Conservation (phyloP, 2,888 invertebrate genomes). For the Asteroscopus sphinx region DNA sequence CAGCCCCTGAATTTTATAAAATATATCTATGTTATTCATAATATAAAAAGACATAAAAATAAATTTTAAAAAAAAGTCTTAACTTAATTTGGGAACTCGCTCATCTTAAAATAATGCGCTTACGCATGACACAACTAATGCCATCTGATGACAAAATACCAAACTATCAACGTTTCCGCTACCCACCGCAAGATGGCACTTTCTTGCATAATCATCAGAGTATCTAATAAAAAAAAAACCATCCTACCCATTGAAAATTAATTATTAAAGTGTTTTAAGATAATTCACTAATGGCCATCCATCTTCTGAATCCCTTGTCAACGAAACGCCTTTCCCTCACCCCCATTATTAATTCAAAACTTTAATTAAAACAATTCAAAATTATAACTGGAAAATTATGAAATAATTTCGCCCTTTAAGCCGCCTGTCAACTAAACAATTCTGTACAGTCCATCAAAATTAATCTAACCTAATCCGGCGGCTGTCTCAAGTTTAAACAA, state of each 20-base stretch:
- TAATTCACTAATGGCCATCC: conserved; percentile 60
- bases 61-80: too few relatives aligned
- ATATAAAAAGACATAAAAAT: too few relatives aligned
- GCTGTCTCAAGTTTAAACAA: conserved; percentile 86
- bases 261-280: conserved; percentile 56
- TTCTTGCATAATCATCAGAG: conserved; percentile 1
- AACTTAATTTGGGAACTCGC: too few relatives aligned
- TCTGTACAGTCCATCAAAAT: conserved; percentile 88
- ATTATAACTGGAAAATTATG: conserved; percentile 82
- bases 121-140: conserved; percentile 69
- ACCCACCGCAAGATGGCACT: conserved; percentile 69
- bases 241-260: conserved; percentile 39
- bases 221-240: conserved; percentile 5
- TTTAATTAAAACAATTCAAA: conserved; percentile 85
- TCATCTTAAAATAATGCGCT: too few relatives aligned
- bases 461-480: conserved; percentile 86
- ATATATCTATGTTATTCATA: too few relatives aligned
- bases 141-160: conserved; percentile 66
- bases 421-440: conserved; percentile 86
- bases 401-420: conserved; percentile 83
- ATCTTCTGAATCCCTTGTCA: conserved; percentile 74
- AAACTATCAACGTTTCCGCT: conserved; percentile 59
- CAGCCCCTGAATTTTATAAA: too few relatives aligned
- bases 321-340: conserved; percentile 64
- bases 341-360: conserved; percentile 76